Evolutionary conservation across 2,888 invertebrate species (phyloP), one percentile per base, ranked within the genome.

Genomic region (Lasioglossum morio): DNA sequence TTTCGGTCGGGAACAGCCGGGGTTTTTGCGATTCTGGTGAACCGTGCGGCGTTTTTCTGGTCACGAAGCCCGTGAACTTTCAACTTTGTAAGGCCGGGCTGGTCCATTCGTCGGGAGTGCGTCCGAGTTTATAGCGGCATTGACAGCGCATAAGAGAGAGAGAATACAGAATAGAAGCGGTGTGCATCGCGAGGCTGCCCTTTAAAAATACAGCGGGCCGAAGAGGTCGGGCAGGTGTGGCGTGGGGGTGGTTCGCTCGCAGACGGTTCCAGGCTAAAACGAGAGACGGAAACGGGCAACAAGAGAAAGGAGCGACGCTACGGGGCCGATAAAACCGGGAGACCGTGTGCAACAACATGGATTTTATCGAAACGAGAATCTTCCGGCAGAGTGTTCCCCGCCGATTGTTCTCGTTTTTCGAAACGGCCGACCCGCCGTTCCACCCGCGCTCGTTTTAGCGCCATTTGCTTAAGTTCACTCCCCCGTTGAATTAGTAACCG

Each of bases 291-390:
- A 30, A 16, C 34, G 34, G 5, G 34, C 5, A 66, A 23, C 30
- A 8, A 34, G 53, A 53, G 53, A 23, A 53, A 53, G 53, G 53
- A 53, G 53, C 53, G 53, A 53, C 23, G 23, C 19, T 19, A 48
- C 23, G 53, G 10, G 23, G 23, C 34, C 79, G 63, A 84, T 88
- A 81, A 82, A 75, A 60, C 53, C 46, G 73, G 46, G 70, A 81
- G 53, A 53, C 75, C 60, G 69, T 53, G 70, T 75, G 79, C 74
- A 81, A 81, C 78, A 72, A 34, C 43, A 27, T 19, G 60, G 14
- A 23, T 63, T 81, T 63, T 72, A 82, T 88, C 79, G 79, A 57
- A 81, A 85, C 77, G 79, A 80, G 87, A 80, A 86, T 84, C 75
- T 73, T 19, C 57, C 40, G n/a, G 63, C 63, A 23, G 23, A 23